A percentile compares a stretch with the other conserved stretches of the same genome.
phyloP scores from a whole-genome alignment of 2,888 invertebrate species.

The Nemapogon koenigi region DNA sequence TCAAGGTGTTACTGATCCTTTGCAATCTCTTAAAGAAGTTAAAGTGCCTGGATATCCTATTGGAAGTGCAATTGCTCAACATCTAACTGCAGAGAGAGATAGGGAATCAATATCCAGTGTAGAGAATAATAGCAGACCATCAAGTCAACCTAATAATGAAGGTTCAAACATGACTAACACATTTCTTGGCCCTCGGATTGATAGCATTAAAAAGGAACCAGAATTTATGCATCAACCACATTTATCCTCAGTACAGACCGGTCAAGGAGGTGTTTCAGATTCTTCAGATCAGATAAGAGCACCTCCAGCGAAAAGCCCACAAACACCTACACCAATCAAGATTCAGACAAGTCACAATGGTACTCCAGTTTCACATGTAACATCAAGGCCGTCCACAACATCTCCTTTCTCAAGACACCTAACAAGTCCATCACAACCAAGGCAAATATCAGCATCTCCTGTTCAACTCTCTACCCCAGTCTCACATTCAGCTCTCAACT shows the following conservation, averaged over 20 bases:
- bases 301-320: conserved; percentile 64
- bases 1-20: conserved; percentile 68
- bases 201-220: conserved; percentile 78
- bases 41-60: conserved; percentile 78
- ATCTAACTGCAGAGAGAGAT: conserved; percentile 54
- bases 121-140: conserved; percentile 52
- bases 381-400: conserved; percentile 45
- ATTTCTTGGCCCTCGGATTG: conserved; percentile 71
- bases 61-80: conserved; percentile 56
- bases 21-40: conserved; percentile 80
- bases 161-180: conserved; percentile 53
- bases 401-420: conserved; percentile 58
- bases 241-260: conserved; percentile 57
- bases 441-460: conserved; percentile 58
- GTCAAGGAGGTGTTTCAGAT: conserved; percentile 48
- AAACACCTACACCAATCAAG: conserved; percentile 59
- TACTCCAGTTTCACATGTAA: conserved; percentile 35
- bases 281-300: conserved; percentile 43
- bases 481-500: conserved; percentile 67
- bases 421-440: conserved; percentile 52
- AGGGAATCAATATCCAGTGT: conserved; percentile 54
- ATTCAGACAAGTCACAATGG: conserved; percentile 51
- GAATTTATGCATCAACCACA: conserved; percentile 64
- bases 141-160: conserved; percentile 56
- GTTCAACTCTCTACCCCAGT: conserved; percentile 53